phyloP scores from a whole-genome alignment of 2,888 invertebrate genomes.

The Rhingia campestris region DNA sequence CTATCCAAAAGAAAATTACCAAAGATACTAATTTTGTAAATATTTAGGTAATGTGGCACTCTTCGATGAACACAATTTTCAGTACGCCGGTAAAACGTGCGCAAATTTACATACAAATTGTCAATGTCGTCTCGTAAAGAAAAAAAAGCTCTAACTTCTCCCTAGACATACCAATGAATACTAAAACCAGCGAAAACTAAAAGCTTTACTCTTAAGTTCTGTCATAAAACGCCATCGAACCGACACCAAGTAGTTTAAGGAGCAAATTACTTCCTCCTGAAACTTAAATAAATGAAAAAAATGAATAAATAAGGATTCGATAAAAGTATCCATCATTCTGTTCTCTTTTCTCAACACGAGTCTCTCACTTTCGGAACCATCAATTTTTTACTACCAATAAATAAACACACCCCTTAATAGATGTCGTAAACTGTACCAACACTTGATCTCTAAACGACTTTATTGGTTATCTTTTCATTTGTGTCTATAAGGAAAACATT shows the following conservation, averaged over 20 bases:
- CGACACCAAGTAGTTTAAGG: not conserved
- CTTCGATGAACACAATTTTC: too few relatives aligned
- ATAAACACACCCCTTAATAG: slow-evolving; percentile 51
- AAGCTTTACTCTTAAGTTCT: too few relatives aligned
- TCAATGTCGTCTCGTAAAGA: too few relatives aligned
- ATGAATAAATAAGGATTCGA: slow-evolving; percentile 32
- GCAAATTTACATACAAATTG: too few relatives aligned
- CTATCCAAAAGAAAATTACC: too few relatives aligned
- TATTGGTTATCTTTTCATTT: slow-evolving; percentile 18
- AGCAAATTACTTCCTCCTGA: slow-evolving; percentile 5
- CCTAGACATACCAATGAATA: too few relatives aligned
- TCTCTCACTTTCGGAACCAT: not conserved
- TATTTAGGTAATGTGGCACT: too few relatives aligned
- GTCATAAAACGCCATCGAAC: not conserved
- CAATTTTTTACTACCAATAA: slow-evolving; percentile 57
- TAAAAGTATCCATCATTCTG: slow-evolving; percentile 7
- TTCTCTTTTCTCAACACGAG: not conserved
- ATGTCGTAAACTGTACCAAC: slow-evolving; percentile 30
- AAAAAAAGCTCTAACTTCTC: too few relatives aligned
- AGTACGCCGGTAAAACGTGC: too few relatives aligned
- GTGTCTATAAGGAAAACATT: not conserved
- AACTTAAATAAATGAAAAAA: not conserved
- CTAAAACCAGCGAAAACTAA: too few relatives aligned
- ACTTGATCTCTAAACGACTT: slow-evolving; percentile 50
- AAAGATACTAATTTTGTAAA: too few relatives aligned